Evolutionary conservation across 2,797 vertebrate genomes (phyloP).

Genomic region (Rhabdomys pumilio): DNA sequence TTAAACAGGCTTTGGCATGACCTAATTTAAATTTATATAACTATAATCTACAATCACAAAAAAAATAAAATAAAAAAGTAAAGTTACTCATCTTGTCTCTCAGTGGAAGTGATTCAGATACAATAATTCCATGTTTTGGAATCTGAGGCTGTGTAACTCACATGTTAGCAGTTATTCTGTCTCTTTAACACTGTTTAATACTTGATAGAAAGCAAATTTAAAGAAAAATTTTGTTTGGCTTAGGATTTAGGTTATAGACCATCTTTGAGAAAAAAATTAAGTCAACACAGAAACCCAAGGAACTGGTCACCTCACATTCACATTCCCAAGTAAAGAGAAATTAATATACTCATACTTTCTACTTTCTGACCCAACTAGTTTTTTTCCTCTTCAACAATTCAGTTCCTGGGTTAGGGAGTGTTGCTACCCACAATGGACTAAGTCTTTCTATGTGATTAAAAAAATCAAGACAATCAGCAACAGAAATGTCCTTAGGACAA

Average conservation of each 20-base stretch:
- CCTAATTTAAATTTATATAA: conserved; percentile 36
- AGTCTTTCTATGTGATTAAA: neutral
- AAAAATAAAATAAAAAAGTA: neutral
- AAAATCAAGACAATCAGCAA: neutral
- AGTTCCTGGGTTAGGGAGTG: too few species aligned
- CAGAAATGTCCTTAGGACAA: neutral
- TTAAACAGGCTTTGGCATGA: neutral
- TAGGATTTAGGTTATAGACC: neutral
- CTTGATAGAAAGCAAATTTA: neutral
- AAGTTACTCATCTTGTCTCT: neutral
- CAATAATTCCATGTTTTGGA: neutral
- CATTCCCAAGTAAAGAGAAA: neutral
- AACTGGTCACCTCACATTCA: neutral
- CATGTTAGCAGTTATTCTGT: neutral
- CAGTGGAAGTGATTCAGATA: neutral
- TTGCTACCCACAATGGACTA: neutral
- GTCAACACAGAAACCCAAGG: neutral
- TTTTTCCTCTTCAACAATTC: neutral
- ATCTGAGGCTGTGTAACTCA: neutral
- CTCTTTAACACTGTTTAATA: neutral
- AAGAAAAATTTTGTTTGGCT: neutral
- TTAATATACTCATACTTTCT: neutral
- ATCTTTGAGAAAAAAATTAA: neutral
- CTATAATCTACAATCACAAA: neutral
- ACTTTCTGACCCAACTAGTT: neutral